Conservation (phyloP, 2,797 vertebrate genomes). For the Octomys mimax region DNA sequence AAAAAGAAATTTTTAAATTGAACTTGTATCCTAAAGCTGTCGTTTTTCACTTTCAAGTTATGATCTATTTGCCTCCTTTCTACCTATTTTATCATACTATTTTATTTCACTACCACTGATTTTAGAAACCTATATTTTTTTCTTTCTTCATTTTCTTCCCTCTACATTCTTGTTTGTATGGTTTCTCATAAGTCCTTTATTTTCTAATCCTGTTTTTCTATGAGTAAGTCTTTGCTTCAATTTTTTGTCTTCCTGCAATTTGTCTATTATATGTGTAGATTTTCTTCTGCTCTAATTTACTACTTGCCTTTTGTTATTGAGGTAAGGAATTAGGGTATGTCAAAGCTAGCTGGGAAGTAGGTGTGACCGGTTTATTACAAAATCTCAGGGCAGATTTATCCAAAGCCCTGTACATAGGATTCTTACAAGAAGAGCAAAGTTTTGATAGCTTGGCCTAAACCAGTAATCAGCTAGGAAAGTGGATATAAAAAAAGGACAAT, state of each 20-base stretch:
- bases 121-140: neutral
- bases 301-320: neutral
- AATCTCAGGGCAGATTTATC: too few relatives aligned
- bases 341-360: too few relatives aligned
- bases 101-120: neutral
- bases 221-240: neutral
- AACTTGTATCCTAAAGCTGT: too few relatives aligned
- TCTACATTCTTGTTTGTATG: neutral
- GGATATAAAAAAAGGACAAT: too few relatives aligned
- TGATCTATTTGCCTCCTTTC: neutral
- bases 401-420: too few relatives aligned
- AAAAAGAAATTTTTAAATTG: too few relatives aligned
- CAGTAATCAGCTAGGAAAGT: too few relatives aligned
- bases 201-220: neutral
- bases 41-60: neutral
- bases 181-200: neutral
- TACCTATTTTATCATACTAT: neutral
- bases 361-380: too few relatives aligned
- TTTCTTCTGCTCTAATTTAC: neutral
- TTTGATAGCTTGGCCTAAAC: too few relatives aligned
- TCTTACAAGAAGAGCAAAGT: too few relatives aligned
- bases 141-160: neutral
- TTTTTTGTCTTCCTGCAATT: constrained; percentile 19
- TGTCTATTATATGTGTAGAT: neutral
- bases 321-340: too few relatives aligned